Conservation (phyloP, 2,888 invertebrate genomes). For the Sycophila texana region DNA sequence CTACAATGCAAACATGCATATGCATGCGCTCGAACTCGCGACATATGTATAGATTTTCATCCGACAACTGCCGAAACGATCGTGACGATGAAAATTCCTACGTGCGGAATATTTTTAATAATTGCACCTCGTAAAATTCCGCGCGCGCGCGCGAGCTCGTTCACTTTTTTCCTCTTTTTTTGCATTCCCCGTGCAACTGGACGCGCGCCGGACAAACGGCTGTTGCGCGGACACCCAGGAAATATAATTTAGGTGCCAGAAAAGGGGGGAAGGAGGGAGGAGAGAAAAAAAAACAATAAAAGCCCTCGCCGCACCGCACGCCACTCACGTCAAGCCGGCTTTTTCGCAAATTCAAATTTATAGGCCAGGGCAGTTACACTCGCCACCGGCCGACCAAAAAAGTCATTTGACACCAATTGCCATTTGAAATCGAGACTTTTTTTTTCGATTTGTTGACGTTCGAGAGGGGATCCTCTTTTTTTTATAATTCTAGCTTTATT, state of each 20-base stretch:
- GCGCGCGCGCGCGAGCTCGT: not conserved
- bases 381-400: constrained; percentile 43
- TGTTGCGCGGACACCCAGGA: constrained; percentile 12
- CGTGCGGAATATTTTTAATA: constrained; percentile 53
- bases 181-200: not conserved
- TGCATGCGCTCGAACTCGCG: not conserved
- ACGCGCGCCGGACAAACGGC: constrained; percentile 20
- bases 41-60: constrained; percentile 53
- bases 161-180: not conserved
- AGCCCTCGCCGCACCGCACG: not conserved
- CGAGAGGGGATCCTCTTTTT: constrained; percentile 17
- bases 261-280: not conserved
- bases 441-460: constrained; percentile 47
- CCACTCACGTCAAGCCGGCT: constrained; percentile 4
- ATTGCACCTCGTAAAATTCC: constrained; percentile 49
- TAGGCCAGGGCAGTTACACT: constrained; percentile 44
- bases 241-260: constrained; percentile 51
- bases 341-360: constrained; percentile 56
- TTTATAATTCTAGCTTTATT: constrained; percentile 39
- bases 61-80: constrained; percentile 41
- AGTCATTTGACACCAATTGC: constrained; percentile 52
- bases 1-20: not conserved
- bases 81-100: constrained; percentile 40
- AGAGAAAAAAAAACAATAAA: constrained; percentile 46
- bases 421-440: constrained; percentile 51